Evolutionary conservation across 2,888 invertebrate genomes (phyloP).

Genomic region (Emmelina monodactyla): DNA sequence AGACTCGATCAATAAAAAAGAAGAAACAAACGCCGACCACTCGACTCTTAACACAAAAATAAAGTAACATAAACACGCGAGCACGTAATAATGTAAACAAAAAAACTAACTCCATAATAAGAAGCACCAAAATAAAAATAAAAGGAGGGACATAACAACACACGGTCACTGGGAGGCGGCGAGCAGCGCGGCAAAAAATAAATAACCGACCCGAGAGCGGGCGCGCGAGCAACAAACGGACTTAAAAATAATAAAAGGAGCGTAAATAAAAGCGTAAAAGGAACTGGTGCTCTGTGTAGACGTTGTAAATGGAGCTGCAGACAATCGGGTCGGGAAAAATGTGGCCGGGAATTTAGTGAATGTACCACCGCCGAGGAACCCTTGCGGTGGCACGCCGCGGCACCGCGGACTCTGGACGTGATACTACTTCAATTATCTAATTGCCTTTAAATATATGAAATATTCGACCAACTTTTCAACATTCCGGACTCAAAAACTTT

Average conservation of each 20-base stretch:
- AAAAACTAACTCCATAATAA: conserved; percentile 62
- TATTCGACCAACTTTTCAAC: too few species aligned
- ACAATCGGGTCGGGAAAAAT: conserved; percentile 61
- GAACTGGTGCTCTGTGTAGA: conserved; percentile 64
- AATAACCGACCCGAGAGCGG: conserved; percentile 60
- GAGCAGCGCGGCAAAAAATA: conserved; percentile 60
- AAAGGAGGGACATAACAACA: conserved; percentile 63
- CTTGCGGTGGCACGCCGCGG: conserved; percentile 38
- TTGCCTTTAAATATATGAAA: too few species aligned
- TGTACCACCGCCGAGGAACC: conserved; percentile 46
- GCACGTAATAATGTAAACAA: conserved; percentile 49
- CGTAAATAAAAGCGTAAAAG: conserved; percentile 67
- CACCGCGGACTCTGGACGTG: conserved; percentile 19
- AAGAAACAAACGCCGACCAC: conserved; percentile 36
- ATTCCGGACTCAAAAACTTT: too few species aligned
- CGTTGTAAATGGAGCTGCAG: conserved; percentile 65
- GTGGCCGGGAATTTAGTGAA: conserved; percentile 60
- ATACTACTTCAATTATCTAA: too few species aligned
- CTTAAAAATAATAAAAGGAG: conserved; percentile 65
- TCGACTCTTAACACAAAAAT: conserved; percentile 64
- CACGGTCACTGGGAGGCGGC: conserved; percentile 66
- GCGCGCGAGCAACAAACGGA: conserved; percentile 22
- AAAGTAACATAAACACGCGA: conserved; percentile 60
- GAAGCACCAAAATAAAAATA: conserved; percentile 66
- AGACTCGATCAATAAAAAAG: conserved; percentile 56